These are phyloP conservation scores for Hippoglossus stenolepis DNA, from an alignment of 2,113 vertebrate species.

Conservation along the genomic window DNA sequence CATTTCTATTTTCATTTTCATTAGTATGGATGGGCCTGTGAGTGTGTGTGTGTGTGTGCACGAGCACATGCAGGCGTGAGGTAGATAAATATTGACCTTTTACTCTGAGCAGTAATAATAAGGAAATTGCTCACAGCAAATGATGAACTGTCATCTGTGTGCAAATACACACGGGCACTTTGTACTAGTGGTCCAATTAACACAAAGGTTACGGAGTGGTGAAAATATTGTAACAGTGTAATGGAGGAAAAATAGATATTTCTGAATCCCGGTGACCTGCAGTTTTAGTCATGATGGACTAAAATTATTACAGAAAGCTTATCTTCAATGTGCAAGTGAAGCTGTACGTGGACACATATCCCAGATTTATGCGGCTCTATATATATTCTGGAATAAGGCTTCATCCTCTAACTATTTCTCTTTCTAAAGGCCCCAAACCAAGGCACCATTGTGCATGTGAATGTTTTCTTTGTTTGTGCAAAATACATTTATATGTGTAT, in stretches of 20 bases:
- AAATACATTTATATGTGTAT: too few relatives aligned
- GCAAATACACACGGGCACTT: conserved; percentile 58
- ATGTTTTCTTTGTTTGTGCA: too few relatives aligned
- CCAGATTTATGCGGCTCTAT: neutral
- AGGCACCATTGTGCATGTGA: too few relatives aligned
- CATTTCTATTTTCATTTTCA: conserved; percentile 51
- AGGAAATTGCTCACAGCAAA: conserved; percentile 64
- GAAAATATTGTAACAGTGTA: conserved; percentile 38
- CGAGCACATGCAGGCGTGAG: conserved; percentile 5
- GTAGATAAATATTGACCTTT: conserved; percentile 70
- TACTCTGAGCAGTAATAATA: conserved; percentile 59
- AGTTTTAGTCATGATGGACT: conserved; percentile 15
- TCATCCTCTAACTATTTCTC: neutral
- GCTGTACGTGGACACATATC: neutral
- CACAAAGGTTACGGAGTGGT: conserved; percentile 53
- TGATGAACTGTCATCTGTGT: conserved; percentile 68
- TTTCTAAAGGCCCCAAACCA: too few relatives aligned
- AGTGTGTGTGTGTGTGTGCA: conserved; percentile 31
- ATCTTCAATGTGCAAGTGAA: conserved; percentile 1
- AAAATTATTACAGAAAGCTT: conserved; percentile 15
- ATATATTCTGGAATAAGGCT: neutral
- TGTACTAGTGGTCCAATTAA: conserved; percentile 61
- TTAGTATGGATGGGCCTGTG: conserved; percentile 15
- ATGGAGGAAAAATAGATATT: conserved; percentile 30
- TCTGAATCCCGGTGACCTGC: conserved; percentile 23